phyloP scores from a whole-genome alignment of 2,797 vertebrate genomes.

The Pitangus sulphuratus region DNA sequence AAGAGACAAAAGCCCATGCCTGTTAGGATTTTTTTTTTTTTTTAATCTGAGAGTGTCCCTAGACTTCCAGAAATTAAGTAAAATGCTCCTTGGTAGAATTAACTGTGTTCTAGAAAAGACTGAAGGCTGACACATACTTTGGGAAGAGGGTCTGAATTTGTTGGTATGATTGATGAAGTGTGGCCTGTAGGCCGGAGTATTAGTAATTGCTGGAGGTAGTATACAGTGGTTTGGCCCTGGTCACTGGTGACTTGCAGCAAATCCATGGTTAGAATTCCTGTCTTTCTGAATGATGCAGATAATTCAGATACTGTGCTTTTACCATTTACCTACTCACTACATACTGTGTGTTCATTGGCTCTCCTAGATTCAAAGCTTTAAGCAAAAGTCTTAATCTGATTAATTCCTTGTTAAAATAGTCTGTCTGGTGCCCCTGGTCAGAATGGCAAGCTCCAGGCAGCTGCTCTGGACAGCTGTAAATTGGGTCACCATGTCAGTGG shows the following conservation, averaged over 20 bases:
- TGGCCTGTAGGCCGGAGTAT: neutral
- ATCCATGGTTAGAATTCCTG: neutral
- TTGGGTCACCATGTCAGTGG: rapidly evolving
- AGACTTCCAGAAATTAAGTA: neutral
- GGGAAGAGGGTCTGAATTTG: neutral
- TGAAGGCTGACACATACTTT: neutral
- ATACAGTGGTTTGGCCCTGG: neutral
- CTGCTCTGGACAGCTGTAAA: neutral
- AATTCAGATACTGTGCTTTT: neutral
- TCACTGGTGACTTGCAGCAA: neutral
- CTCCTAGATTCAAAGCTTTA: neutral
- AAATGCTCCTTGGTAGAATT: neutral
- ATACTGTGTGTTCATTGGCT: neutral
- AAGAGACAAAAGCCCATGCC: neutral
- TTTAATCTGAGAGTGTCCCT: rapidly evolving
- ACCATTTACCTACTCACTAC: neutral
- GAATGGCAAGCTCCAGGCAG: neutral
- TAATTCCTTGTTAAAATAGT: neutral
- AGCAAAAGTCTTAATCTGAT: neutral
- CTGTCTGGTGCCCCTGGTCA: neutral
- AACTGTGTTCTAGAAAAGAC: neutral
- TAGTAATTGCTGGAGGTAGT: neutral
- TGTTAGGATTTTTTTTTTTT: neutral
- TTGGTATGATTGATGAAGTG: neutral
- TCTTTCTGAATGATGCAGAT: neutral